phyloP scores from a whole-genome alignment of 2,113 vertebrate species.

The Corythoichthys haematopterus region DNA sequence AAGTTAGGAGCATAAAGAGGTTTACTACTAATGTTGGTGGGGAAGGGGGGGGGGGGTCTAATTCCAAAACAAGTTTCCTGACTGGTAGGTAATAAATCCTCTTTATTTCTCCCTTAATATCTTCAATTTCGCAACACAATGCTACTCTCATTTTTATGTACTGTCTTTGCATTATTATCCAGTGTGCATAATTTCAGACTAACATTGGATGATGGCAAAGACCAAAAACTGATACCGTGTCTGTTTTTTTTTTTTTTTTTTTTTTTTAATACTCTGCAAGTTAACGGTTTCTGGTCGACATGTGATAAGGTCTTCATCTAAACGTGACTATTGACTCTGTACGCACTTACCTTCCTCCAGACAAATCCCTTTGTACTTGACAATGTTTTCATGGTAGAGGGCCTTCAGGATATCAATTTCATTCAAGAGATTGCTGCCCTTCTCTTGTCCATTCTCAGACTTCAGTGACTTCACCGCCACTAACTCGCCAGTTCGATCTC shows the following conservation, averaged over 20 bases:
- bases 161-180: not conserved
- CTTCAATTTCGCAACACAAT: not conserved
- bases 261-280: not conserved
- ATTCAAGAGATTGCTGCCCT: conserved; percentile 85
- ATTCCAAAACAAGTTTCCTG: no score
- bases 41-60: not conserved
- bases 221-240: not conserved
- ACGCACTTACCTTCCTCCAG: conserved; percentile 82
- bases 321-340: not conserved
- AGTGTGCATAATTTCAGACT: not conserved
- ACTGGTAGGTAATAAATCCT: no score
- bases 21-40: not conserved
- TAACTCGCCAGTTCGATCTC: conserved; percentile 89
- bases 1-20: not conserved
- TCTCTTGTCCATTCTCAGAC: conserved; percentile 85
- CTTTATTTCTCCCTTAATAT: not conserved
- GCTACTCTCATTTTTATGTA: not conserved
- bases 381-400: conserved; percentile 96
- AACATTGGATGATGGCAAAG: not conserved
- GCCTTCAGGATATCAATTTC: conserved; percentile 92
- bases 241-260: no score
- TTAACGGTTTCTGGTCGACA: not conserved
- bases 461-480: conserved; percentile 98
- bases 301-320: not conserved
- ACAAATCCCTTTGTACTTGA: conserved; percentile 97